Evolutionary conservation across 2,113 vertebrate genomes (phyloP).

Genomic region (Oxyruncus cristatus): DNA sequence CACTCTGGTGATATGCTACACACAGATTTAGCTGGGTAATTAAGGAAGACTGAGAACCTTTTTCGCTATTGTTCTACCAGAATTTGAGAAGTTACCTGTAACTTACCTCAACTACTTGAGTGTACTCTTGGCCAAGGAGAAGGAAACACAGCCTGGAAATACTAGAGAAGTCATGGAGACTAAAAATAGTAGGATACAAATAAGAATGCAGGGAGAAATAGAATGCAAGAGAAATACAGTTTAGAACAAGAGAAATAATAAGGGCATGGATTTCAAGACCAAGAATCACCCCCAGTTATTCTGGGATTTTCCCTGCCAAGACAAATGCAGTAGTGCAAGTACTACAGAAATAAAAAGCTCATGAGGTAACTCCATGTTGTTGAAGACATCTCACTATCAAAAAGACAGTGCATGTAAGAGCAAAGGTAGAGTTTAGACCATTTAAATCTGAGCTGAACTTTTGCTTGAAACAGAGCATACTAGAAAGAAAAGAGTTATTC

Average conservation of each 20-base stretch:
- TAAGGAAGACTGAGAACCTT: not conserved
- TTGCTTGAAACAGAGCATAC: not conserved
- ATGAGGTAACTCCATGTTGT: not conserved
- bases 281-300: not conserved
- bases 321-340: not conserved
- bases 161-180: not conserved
- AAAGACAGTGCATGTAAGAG: not conserved
- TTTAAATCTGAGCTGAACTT: not conserved
- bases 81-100: not conserved
- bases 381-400: not conserved
- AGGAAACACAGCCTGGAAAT: not conserved
- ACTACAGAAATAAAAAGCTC: not conserved
- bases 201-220: not conserved
- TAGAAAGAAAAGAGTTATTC: not conserved
- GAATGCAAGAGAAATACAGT: not conserved
- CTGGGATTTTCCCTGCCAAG: not conserved
- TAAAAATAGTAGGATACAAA: not conserved
- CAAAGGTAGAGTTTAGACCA: not conserved
- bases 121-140: not conserved
- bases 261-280: not conserved
- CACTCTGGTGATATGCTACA: not conserved
- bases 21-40: not conserved
- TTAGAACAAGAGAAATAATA: not conserved
- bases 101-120: no score
- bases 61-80: not conserved